phyloP scores from a whole-genome alignment of 2,113 vertebrate genomes.

The Cranoglanis bouderius region DNA sequence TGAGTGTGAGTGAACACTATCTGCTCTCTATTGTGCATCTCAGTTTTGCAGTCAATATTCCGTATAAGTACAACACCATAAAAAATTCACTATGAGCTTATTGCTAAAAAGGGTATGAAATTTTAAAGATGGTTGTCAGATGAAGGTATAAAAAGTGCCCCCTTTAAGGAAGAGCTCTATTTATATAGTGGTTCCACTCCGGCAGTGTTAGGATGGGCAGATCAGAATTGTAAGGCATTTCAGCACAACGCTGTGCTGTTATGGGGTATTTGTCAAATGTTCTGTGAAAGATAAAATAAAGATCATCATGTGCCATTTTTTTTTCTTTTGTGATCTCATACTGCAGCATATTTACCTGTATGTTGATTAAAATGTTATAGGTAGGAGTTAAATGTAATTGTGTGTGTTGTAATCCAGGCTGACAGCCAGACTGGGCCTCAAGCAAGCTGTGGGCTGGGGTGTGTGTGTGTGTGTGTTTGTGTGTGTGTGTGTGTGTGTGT shows the following conservation, averaged over 20 bases:
- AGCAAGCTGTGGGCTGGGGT: conserved; percentile 31
- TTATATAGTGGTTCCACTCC: conserved; percentile 22
- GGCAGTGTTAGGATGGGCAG: neutral
- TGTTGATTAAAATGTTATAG: conserved; percentile 26
- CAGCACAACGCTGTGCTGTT: neutral
- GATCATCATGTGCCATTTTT: neutral
- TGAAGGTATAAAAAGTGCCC: conserved; percentile 50
- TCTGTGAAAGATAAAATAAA: neutral
- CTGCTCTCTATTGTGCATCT: conserved; percentile 42
- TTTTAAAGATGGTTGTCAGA: conserved; percentile 67
- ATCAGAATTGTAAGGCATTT: neutral
- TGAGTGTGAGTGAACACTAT: conserved; percentile 17
- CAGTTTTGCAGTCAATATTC: conserved; percentile 63
- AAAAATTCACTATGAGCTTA: conserved; percentile 79
- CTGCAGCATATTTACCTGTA: neutral
- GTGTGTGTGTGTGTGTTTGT: conserved; percentile 47
- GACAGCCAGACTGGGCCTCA: conserved; percentile 27
- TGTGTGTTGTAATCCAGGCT: conserved; percentile 11
- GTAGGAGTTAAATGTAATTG: neutral
- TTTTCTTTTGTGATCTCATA: neutral
- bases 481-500: conserved; percentile 59
- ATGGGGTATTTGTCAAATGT: neutral
- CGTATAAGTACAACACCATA: conserved; percentile 71
- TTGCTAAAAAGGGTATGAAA: conserved; percentile 72
- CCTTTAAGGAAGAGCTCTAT: conserved; percentile 29